Base-by-base conservation (phyloP, 2,797 vertebrate species). In the Momotus momota region DNA sequence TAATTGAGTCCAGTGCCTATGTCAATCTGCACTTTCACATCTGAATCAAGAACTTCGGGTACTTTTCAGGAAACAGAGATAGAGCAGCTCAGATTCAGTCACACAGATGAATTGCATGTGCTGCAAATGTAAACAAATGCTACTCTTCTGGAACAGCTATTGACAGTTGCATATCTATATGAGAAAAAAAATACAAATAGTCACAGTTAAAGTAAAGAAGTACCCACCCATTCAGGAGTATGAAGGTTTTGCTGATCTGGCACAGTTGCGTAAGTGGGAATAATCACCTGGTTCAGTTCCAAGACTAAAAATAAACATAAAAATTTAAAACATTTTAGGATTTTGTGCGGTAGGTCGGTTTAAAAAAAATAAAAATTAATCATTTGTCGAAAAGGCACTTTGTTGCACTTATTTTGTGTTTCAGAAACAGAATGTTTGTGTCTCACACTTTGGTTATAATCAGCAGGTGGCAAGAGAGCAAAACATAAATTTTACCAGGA, bases 191-290 rank as follows among this genome's bases (percentile, higher is more conserved):
- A 20, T 33, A 43, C 6, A 75, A 27, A 35, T 41, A 65, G 35
- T 26, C n/a, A 72, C 35, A 93, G 9, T 14, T 67, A 55, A 88
- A 87, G 54, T 35, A 52, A 88, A 92, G 66, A 80, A 81, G 45
- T 96, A 98, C 98, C 78, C 90, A 98, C 98, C 97, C 97, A 97
- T 60, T 98, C 97, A 12, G 98, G 97, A 67, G 75, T 82, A 38
- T 74, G 95, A 75, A 97, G 90, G 81, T 96, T 95, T 83, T 93
- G 96, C 85, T 98, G 97, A 61, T 78, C 96, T 0, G 93, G 92
- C 64, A 97, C 54, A 9, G 97, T 90, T 91, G 97, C 97, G 0
- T 97, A 98, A 79, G 55, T 95, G 66, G 97, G 87, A 85, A 97
- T 58, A 74, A 95, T 60, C 29, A 93, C 96, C 86, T 97, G 97